Evolutionary conservation across 2,888 invertebrate genomes (phyloP).

Genomic region (Tryphoninae sp.): DNA sequence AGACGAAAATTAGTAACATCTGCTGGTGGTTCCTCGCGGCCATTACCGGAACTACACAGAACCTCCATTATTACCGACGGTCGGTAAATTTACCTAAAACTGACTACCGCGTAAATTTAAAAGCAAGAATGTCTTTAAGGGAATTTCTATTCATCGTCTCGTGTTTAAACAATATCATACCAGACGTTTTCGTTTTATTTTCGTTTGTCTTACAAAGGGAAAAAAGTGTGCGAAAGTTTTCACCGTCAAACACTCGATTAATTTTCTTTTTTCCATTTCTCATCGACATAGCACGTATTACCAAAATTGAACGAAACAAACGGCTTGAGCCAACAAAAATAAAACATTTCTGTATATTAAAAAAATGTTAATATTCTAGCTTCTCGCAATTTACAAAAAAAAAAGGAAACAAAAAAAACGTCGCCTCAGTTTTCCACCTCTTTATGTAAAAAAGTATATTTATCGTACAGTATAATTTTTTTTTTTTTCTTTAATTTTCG

Average conservation of each 20-base stretch:
- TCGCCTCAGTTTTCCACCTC: constrained; percentile 24
- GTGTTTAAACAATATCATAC: neutral
- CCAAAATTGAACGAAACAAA: neutral
- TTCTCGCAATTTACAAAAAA: neutral
- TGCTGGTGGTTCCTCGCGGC: too few species aligned
- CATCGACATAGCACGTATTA: neutral
- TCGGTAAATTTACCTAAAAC: too few species aligned
- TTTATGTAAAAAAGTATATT: constrained; percentile 57
- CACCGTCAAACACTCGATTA: neutral
- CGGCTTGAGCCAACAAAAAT: neutral
- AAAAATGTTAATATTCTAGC: neutral
- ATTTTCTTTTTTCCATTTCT: neutral
- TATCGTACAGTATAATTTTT: constrained; percentile 39
- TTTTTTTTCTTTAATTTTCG: constrained; percentile 13
- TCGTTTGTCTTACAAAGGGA: neutral
- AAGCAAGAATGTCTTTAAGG: too few species aligned
- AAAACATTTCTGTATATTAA: neutral
- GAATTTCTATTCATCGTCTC: neutral
- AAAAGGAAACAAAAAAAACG: constrained; percentile 8
- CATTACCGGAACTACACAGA: too few species aligned
- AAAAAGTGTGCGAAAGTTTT: constrained; percentile 15
- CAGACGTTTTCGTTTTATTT: neutral
- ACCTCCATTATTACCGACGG: too few species aligned
- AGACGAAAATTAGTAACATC: too few species aligned
- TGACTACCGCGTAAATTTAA: too few species aligned